phyloP scores from a whole-genome alignment of 2,113 vertebrate species.

The Eidolon helvum region DNA sequence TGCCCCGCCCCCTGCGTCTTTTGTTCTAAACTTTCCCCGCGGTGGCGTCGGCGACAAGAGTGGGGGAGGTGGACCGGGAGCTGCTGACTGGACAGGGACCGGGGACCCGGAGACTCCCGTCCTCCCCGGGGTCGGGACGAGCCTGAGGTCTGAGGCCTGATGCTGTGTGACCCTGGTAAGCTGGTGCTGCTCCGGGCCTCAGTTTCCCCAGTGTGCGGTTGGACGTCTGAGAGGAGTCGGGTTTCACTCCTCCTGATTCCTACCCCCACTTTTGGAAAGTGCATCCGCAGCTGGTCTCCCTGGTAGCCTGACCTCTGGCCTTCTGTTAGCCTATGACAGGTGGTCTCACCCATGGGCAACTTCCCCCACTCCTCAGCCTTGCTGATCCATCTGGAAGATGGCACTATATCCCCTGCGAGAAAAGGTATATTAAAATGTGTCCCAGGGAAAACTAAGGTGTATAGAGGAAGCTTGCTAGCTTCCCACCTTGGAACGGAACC shows the following conservation, averaged over 20 bases:
- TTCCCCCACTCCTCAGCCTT: not conserved
- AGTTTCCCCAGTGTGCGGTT: not conserved
- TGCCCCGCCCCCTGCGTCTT: constrained; percentile 55
- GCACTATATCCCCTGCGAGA: not conserved
- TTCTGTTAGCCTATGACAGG: not conserved
- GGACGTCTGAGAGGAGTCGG: not conserved
- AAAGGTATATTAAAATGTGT: not conserved
- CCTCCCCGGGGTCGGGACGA: not conserved
- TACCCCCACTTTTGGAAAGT: not conserved
- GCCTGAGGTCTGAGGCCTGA: not conserved
- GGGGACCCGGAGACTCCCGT: not conserved
- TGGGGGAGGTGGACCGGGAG: not conserved
- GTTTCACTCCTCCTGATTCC: not conserved
- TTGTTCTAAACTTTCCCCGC: constrained; percentile 53
- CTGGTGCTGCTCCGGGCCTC: not conserved
- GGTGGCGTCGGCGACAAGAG: rapidly evolving
- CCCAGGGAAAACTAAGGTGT: not conserved
- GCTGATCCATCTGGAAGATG: not conserved
- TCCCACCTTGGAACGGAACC: not conserved
- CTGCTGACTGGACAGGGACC: not conserved
- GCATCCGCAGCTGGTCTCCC: not conserved
- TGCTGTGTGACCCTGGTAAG: not conserved
- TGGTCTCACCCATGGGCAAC: not conserved
- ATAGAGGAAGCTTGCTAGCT: not conserved
- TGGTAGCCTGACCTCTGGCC: not conserved